These are phyloP conservation scores for Lepus europaeus DNA, from an alignment of 2,113 vertebrate species.

Conservation along the genomic window DNA sequence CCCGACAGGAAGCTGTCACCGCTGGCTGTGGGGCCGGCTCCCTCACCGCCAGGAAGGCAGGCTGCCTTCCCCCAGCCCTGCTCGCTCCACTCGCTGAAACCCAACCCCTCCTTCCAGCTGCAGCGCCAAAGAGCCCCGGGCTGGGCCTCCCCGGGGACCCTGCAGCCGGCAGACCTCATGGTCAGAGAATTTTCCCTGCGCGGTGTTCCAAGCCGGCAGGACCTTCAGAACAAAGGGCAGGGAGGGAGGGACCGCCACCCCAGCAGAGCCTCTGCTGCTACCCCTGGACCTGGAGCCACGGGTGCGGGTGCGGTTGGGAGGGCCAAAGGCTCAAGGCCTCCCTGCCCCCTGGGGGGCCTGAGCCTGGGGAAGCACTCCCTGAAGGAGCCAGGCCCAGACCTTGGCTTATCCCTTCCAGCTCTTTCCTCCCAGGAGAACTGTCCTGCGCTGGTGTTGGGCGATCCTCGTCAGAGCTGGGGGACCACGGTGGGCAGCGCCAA, in stretches of 20 bases:
- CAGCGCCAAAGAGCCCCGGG: conserved; percentile 76
- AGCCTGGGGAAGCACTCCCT: background rate
- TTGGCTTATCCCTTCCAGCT: background rate
- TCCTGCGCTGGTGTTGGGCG: background rate
- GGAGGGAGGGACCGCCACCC: background rate
- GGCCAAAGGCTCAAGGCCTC: no score
- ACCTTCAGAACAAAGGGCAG: conserved; percentile 74
- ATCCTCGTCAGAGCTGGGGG: background rate
- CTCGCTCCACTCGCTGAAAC: conserved; percentile 72
- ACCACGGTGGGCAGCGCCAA: background rate
- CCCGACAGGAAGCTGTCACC: conserved; percentile 82
- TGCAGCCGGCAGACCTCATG: conserved; percentile 81
- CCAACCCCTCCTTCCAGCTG: conserved; percentile 82
- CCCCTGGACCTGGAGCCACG: background rate
- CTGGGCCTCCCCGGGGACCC: conserved; percentile 78
- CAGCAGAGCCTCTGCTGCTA: no score
- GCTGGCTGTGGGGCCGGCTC: conserved; percentile 58
- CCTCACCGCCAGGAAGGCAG: conserved; percentile 65
- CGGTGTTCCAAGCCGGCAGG: conserved; percentile 73
- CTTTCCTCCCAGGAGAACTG: background rate
- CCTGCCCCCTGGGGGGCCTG: background rate
- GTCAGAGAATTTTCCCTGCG: conserved; percentile 78
- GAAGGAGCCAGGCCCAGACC: background rate
- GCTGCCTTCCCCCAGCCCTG: conserved; percentile 58
- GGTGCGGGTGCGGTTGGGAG: no score